Base-by-base conservation (phyloP, 2,797 vertebrate genomes). In the Sphenopsis melanotis region DNA sequence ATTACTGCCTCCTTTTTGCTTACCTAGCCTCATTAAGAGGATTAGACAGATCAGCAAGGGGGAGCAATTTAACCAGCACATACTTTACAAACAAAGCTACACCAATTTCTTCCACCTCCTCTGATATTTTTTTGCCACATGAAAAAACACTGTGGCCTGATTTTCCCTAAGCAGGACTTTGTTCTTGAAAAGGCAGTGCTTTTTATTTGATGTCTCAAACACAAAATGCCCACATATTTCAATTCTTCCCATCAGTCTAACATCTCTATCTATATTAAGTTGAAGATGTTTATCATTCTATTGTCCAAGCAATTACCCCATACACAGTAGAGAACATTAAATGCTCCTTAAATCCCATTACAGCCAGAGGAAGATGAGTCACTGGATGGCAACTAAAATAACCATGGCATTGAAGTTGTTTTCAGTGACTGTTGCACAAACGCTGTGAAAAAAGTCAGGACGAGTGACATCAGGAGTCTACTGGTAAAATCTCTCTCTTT, bases 21-120 rank as follows among this genome's bases (percentile, higher is more conserved):
- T 94, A 96, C 79, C 65, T 91, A 93, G 93, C 52, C 65, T 97
- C 91, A 83, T 97, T 96, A 96, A 69, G 83, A 86, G 74, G 83
- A 93, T 96, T 80, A 83, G 68, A 70, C 50, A 6, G 12, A 79
- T 95, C 95, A 91, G 87, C 95, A 95, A 87, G 18, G 59, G 76
- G 77, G 72, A 95, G 81, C 75, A 94, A 88, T 83, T 87, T 95
- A 95, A 94, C 63, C 21, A 12, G 24, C 34, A 26, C 23, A 29
- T 42, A 57, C 84, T 77, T 94, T 59, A 83, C 88, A 96, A 82
- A 78, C 53, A 91, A 93, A 91, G 52, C 89, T 87, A 84, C 72
- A 84, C 56, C 69, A 42, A 47, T 92, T 92, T 94, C 50, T 90
- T 83, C 63, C 52, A 52, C 70, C 56, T 84, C 78, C 63, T 93